Evolutionary conservation across 2,113 vertebrate genomes (phyloP), one percentile per base, ranked within the genome.

Genomic region (Crotalus tigris): DNA sequence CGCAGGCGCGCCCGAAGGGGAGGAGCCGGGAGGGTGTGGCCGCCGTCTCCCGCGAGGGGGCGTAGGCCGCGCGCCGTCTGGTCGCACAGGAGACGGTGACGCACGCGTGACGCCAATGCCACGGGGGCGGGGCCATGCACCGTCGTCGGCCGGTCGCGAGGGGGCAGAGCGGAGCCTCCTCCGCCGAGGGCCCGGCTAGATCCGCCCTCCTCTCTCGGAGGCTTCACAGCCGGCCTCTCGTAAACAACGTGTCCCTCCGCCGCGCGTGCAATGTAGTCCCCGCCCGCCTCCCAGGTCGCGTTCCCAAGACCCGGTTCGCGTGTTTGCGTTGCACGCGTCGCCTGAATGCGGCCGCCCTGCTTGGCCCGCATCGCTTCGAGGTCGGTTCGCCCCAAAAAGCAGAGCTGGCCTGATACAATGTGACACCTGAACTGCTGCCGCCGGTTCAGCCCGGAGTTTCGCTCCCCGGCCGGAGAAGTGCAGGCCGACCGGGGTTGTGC

Each of bases 71-170:
- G 97, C 97, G 98, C 98, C 93, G 97, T 97, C 97, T 97, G 97
- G 97, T 98, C 95, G 97, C 96, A 97, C 96, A 97, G 97, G 97
- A 96, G 97, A 97, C 97, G 94, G 96, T 98, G 98, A 98, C 98
- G 98, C 97, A 97, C 96, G 92, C 93, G 29, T 96, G 97, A 98
- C 98, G 97, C 98, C 98, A 98, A 98, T 98, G 96, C 92, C 95
- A 96, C 97, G 96, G 97, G 96, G 96, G n/a, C 69, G n/a, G 49
- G 86, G 13, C 24, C 12, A 13, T 10, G 26, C 51, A 5, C 12
- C 8, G 51, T 4, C 51, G 69, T 19, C 29, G 13, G 7, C 4
- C n/a, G 53, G 17, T 8, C 39, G 54, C 53, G 0, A 58, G 39
- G 9, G 26, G 57, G n/a, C 44, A 49, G 11, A 26, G 89, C 3